Evolutionary conservation across 1,140 invertebrate genomes (phyloP).

Genomic region (Agrypnia vestita): DNA sequence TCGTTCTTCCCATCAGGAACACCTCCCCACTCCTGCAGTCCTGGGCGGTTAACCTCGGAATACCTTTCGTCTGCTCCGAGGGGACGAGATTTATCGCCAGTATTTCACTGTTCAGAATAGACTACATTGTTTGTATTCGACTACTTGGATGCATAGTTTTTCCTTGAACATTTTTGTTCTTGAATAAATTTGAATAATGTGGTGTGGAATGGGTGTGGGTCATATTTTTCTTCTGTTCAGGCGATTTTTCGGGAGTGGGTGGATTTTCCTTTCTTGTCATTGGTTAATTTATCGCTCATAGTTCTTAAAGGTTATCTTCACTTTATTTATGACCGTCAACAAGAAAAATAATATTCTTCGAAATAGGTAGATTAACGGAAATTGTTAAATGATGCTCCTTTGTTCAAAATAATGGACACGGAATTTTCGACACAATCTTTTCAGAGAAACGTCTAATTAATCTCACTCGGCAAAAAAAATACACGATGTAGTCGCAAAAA

Average conservation of each 20-base stretch:
- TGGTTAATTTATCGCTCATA: conserved; percentile 33
- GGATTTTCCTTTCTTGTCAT: conserved; percentile 28
- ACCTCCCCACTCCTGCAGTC: conserved; percentile 38
- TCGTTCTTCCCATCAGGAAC: conserved; percentile 47
- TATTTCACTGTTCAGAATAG: conserved; percentile 51
- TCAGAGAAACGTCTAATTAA: too few species aligned
- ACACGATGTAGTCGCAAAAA: background rate
- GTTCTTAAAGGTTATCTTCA: conserved; percentile 24
- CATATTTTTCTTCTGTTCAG: conserved; percentile 11
- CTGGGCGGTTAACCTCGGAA: conserved; percentile 53
- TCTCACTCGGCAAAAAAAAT: background rate
- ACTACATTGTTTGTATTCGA: conserved; percentile 46
- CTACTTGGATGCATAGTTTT: conserved; percentile 49
- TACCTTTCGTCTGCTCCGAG: conserved; percentile 12
- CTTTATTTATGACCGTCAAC: conserved; percentile 23
- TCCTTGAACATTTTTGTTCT: conserved; percentile 30
- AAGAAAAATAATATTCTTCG: background rate
- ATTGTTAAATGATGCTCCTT: too few species aligned
- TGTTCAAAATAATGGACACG: too few species aligned
- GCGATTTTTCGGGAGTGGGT: conserved; percentile 1
- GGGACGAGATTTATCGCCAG: conserved; percentile 52
- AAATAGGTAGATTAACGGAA: too few species aligned
- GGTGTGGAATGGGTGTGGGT: background rate
- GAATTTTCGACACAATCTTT: too few species aligned
- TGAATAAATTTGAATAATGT: conserved; percentile 49